Evolutionary conservation across 2,113 vertebrate genomes (phyloP), one percentile per base, ranked within the genome.

Genomic region (Octodon degus): DNA sequence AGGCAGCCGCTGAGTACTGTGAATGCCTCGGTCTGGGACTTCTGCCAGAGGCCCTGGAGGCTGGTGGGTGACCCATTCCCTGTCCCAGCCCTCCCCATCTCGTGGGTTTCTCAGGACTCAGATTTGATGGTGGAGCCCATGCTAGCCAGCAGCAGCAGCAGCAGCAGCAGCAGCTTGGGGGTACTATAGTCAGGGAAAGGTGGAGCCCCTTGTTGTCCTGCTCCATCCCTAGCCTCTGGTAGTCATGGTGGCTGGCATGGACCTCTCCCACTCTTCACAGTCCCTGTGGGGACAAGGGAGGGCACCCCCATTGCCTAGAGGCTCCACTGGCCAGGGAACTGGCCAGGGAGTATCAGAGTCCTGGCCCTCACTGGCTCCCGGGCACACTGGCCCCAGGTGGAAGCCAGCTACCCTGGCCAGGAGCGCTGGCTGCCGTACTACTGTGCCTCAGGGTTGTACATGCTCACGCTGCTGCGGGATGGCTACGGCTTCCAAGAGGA

Each of bases 401-500:
- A 89, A 34, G 77, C 4, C 11, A 70, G 88, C 67, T 88, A 84
- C 16, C 94, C 97, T 0, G 85, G 68, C 16, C 81, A 97, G 76
- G 37, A 32, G 0, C 76, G 0, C 58, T 68, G 95, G 95, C 97
- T 99, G 47, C 98, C 95, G 25, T 98, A 99, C 0, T 97, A 99
- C 96, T 99, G 99, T 0, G 82, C 99, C 2, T 97, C 97, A 0
- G 98, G 98, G 11, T 97, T 98, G 34, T 99, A 99, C 50, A 50
- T 98, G 40, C 97, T 99, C 76, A 95, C 96, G 0, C 99, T 99
- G 22, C 96, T 99, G 91, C 74, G 98, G 8, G 96, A 97, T 7
- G 99, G 99, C 84, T 99, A 99, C 58, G 97, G 98, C 0, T 99
- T 99, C 88, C 96, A 98, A 12, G 25, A 96, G 6, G 72, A 58